Evolutionary conservation across 2,113 vertebrate species (phyloP).

Genomic region (Apodemus sylvaticus): DNA sequence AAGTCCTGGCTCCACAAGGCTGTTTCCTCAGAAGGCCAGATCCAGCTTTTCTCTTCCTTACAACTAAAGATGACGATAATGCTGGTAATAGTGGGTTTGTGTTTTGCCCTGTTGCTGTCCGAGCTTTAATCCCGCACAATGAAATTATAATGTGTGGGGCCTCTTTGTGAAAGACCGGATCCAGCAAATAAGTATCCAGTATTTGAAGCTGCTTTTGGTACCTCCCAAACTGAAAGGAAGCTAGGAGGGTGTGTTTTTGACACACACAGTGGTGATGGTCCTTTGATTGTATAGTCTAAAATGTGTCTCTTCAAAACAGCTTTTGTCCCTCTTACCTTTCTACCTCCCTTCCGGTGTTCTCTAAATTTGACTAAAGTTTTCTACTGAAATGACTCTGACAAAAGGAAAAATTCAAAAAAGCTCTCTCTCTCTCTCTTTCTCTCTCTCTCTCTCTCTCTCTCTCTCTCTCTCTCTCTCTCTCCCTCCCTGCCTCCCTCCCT

Average conservation of each 20-base stretch:
- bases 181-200: background rate
- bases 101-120: background rate
- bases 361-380: background rate
- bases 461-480: too few relatives aligned
- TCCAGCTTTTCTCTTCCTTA: constrained; percentile 21
- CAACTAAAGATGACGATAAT: background rate
- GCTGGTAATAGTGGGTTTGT: background rate
- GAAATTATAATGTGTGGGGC: background rate
- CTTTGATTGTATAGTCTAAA: background rate
- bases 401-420: constrained; percentile 31
- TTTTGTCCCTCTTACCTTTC: background rate
- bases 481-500: background rate
- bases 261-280: accelerated
- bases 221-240: background rate
- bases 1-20: background rate
- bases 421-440: background rate
- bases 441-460: too few relatives aligned
- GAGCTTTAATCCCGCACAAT: background rate
- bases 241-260: background rate
- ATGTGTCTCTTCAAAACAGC: background rate
- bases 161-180: background rate
- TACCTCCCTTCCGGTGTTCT: background rate
- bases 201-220: too few relatives aligned
- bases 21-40: background rate
- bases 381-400: background rate